phyloP scores from a whole-genome alignment of 2,113 vertebrate genomes.

The Hystrix brachyura region DNA sequence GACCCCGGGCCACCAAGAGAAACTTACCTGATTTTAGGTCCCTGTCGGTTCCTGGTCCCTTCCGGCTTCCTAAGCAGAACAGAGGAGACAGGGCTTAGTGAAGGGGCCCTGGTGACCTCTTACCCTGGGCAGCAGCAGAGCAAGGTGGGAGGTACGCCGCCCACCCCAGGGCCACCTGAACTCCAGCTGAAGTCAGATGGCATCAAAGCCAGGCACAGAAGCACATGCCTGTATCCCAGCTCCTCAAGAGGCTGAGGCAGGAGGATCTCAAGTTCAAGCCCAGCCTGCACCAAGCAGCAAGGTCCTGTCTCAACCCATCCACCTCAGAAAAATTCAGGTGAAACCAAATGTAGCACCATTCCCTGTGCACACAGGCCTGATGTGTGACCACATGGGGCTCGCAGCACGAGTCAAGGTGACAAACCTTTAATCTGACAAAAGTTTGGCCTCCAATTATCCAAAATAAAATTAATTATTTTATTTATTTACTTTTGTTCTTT shows the following conservation, averaged over 20 bases:
- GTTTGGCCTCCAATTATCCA: background rate
- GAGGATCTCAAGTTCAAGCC: background rate
- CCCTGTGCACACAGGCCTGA: background rate
- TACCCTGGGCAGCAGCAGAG: background rate
- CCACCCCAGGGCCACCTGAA: background rate
- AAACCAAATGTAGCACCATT: background rate
- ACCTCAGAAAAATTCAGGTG: background rate
- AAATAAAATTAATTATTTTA: background rate
- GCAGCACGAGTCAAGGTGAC: too few species aligned
- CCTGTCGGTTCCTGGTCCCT: slow-evolving; percentile 85
- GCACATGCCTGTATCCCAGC: background rate
- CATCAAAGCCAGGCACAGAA: background rate
- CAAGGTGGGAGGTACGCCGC: background rate
- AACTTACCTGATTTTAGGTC: slow-evolving; percentile 89
- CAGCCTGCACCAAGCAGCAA: background rate
- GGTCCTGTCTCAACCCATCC: background rate
- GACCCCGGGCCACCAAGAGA: background rate
- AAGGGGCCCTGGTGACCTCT: background rate
- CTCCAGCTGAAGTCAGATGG: background rate
- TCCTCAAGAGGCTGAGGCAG: background rate
- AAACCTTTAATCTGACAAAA: background rate
- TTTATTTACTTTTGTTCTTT: background rate
- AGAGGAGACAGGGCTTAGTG: background rate
- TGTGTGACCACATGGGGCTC: background rate
- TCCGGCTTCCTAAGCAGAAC: slow-evolving; percentile 87